These are phyloP conservation scores for Hipposideros armiger DNA, from an alignment of 2,113 vertebrate species.

Conservation along the genomic window DNA sequence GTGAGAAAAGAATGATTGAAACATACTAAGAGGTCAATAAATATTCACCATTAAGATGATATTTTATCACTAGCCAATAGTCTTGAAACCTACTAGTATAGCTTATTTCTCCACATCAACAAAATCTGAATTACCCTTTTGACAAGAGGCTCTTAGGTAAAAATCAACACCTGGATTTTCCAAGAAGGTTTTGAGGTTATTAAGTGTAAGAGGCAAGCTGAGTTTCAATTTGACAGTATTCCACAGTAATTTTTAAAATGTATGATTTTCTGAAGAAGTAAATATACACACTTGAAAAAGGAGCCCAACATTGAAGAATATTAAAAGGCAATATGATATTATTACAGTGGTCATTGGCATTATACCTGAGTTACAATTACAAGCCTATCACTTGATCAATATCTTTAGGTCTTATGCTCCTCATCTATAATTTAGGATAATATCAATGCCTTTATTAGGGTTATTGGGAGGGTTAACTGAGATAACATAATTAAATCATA, in stretches of 20 bases:
- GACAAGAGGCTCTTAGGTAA: slow-evolving; percentile 30
- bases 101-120: not conserved
- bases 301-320: not conserved
- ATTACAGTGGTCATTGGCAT: not conserved
- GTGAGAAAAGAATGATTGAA: not conserved
- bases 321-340: not conserved
- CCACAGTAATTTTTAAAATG: slow-evolving; percentile 9
- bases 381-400: not conserved
- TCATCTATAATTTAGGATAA: not conserved
- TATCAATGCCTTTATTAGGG: not conserved
- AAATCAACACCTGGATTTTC: slow-evolving; percentile 60
- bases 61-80: not conserved
- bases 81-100: not conserved
- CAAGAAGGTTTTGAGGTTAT: not conserved
- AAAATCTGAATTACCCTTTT: slow-evolving; percentile 15
- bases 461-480: not conserved
- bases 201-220: not conserved
- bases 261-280: slow-evolving; percentile 29
- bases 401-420: not conserved
- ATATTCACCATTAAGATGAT: not conserved
- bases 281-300: not conserved
- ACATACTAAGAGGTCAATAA: not conserved
- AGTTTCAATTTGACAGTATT: slow-evolving; percentile 47
- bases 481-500: not conserved
- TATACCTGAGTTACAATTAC: not conserved